Conservation (phyloP, 2,113 vertebrate genomes). For the Charina bottae region DNA sequence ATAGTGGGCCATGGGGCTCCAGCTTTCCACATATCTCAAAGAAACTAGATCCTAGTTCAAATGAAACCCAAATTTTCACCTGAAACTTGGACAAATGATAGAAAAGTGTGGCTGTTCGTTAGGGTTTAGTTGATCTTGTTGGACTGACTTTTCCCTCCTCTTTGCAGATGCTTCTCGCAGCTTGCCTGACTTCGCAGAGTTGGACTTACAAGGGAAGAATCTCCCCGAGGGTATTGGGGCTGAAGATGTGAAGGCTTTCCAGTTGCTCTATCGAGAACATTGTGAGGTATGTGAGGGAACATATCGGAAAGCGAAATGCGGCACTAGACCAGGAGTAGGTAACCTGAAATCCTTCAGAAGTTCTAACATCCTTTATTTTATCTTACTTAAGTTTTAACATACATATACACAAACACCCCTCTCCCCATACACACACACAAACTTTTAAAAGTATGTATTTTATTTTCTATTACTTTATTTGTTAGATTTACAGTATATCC, state of each 20-base stretch:
- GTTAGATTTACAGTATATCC: no score
- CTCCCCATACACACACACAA: no score
- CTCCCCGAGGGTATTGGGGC: constrained; percentile 82
- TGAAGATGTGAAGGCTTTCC: constrained; percentile 85
- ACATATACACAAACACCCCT: no score
- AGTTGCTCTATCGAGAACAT: constrained; percentile 89
- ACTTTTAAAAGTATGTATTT: no score
- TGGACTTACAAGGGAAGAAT: constrained; percentile 79
- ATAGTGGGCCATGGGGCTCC: background rate
- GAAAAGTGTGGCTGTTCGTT: background rate
- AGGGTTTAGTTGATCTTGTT: background rate
- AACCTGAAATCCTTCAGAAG: background rate
- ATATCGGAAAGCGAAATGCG: background rate
- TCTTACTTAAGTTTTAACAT: no score
- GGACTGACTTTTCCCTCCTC: background rate
- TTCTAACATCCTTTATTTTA: no score
- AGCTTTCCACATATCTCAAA: background rate
- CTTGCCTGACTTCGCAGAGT: constrained; percentile 83
- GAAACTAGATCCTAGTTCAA: background rate
- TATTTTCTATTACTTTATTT: no score
- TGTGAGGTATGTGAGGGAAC: constrained; percentile 81
- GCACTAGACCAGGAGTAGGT: background rate
- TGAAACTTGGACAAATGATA: background rate
- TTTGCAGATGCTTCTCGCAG: constrained; percentile 80
- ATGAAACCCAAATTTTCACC: background rate